Evolutionary conservation across 2,888 invertebrate genomes (phyloP), one percentile per base, ranked within the genome.

Genomic region (Lithophane semibrunnea): DNA sequence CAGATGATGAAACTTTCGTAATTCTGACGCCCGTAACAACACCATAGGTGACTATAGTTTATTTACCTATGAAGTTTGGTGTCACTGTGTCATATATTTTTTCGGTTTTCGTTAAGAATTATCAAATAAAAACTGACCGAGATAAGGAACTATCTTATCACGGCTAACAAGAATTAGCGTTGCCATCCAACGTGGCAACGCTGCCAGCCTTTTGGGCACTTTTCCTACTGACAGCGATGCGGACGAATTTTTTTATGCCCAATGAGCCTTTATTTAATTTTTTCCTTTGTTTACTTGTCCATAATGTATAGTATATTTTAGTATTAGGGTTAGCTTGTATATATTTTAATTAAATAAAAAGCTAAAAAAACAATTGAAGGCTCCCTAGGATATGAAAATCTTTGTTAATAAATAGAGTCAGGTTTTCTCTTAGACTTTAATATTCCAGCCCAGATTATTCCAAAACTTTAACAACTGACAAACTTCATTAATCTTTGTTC

Each of bases 401-500:
- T 12, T 8, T 1, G 0, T 10, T 18, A 18, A 29, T 60, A 21
- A 44, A 69, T 54, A 13, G 8, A 65, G 7, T 5, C 13, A 13
- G 4, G 70, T 42, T 60, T 68, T 78, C n/a, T 16, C 24, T 24
- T 49, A 60, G 16, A 67, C 58, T 61, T 61, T 52, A 58, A 67
- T 70, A 80, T 80, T 24, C 61, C 66, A 47, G 47, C 21, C 21
- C 63, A 52, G 37, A 82, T 63, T 80, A 80, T 82, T 67, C 58
- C 5, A 7, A 67, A 84, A 84, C 70, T 75, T 37, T 61, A 75
- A 44, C 58, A 16, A 70, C 49, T 67, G 70, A 63, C 66, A 73
- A 84, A 81, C 71, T 84, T 75, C 71, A 85, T 85, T 85, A 73
- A 82, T 83, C 77, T 83, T 77, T 68, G 69, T 85, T 71, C 74